Percentiles rank a stretch among this genome's conserved stretches.
phyloP scores from a whole-genome alignment of 2,888 invertebrate genomes.

The Mimachlamys varia region DNA sequence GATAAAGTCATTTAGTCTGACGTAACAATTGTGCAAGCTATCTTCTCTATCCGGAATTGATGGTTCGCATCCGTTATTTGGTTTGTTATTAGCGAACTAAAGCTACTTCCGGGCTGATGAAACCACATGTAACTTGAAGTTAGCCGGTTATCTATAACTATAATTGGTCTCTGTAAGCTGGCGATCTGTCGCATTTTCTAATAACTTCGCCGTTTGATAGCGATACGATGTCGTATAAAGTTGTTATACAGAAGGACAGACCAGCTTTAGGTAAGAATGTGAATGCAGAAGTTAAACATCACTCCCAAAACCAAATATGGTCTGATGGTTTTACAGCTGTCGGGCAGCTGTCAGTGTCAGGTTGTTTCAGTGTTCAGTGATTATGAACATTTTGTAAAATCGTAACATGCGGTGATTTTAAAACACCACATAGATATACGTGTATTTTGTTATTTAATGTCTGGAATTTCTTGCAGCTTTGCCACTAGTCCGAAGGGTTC shows the following conservation, averaged over 20 bases:
- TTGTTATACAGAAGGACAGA: background rate
- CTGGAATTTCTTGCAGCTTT: too few relatives aligned
- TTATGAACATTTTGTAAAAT: too few relatives aligned
- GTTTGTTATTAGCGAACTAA: background rate
- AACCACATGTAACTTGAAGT: slow-evolving; percentile 4
- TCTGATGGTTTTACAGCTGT: too few relatives aligned
- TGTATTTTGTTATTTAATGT: too few relatives aligned
- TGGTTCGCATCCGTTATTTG: background rate
- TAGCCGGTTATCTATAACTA: background rate
- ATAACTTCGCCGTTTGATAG: background rate
- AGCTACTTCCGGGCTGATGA: slow-evolving; percentile 32
- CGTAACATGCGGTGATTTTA: too few relatives aligned
- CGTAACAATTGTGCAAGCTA: background rate
- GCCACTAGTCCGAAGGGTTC: too few relatives aligned
- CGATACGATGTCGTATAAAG: background rate
- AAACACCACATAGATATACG: too few relatives aligned
- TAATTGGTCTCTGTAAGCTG: background rate
- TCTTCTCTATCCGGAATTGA: background rate
- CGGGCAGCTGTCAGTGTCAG: too few relatives aligned
- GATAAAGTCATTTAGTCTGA: background rate
- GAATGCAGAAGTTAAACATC: too few relatives aligned
- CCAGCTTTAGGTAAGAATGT: background rate
- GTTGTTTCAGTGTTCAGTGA: too few relatives aligned
- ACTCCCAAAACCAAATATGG: too few relatives aligned
- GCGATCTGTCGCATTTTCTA: background rate